phyloP scores from a whole-genome alignment of 2,113 vertebrate genomes.

The Tragulus kanchil region DNA sequence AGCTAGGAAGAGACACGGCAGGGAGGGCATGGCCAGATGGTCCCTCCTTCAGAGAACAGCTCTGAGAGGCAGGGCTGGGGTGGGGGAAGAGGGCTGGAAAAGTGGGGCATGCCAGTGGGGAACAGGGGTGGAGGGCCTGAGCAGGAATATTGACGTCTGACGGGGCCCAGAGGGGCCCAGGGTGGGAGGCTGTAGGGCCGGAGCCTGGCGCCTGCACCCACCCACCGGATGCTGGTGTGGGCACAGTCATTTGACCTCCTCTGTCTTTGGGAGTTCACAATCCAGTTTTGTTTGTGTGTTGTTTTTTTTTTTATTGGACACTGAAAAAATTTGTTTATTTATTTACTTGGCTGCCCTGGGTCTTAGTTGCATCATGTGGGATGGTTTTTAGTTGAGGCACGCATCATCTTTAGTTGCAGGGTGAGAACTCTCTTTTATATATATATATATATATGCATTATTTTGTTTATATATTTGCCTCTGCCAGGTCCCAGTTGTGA shows the following conservation, averaged over 20 bases:
- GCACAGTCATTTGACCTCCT: background rate
- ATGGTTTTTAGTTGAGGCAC: no score
- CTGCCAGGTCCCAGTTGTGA: background rate
- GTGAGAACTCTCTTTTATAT: no score
- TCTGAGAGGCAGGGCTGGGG: background rate
- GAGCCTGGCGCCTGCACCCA: background rate
- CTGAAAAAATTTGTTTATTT: background rate
- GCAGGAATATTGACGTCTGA: background rate
- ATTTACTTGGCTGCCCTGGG: background rate
- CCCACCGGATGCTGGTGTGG: fast-evolving
- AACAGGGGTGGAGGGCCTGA: background rate
- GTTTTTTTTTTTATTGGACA: background rate
- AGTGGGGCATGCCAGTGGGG: no score
- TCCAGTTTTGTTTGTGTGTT: background rate
- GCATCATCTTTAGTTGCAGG: no score
- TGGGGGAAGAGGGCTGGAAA: fast-evolving
- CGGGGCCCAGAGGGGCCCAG: background rate
- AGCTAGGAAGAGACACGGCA: no score
- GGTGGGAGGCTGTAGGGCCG: no score
- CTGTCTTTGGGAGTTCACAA: background rate
- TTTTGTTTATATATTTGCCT: background rate
- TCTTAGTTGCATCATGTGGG: no score
- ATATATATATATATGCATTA: no score
- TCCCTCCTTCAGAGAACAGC: fast-evolving
- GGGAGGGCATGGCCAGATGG: background rate